A percentile compares a stretch with the other conserved stretches of the same genome.
Evolutionary conservation across 2,797 vertebrate genomes (phyloP).

Genomic region (Nyctalus aviator): DNA sequence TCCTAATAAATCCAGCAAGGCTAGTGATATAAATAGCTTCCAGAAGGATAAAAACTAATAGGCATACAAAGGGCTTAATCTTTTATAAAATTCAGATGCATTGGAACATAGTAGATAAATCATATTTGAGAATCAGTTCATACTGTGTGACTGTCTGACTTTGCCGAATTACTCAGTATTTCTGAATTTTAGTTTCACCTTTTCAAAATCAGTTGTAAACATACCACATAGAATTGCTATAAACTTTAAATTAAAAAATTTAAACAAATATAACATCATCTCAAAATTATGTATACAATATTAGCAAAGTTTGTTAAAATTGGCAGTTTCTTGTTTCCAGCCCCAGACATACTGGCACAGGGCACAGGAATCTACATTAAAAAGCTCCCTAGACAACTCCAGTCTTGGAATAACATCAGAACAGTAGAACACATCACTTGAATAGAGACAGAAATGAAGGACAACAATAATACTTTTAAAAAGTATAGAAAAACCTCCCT

Average conservation of each 20-base stretch:
- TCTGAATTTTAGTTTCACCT: neutral
- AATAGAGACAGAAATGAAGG: neutral
- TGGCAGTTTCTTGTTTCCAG: neutral
- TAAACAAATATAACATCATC: neutral
- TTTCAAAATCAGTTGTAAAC: conserved; percentile 50
- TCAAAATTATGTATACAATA: neutral
- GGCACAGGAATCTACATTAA: neutral
- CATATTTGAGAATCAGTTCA: conserved; percentile 26
- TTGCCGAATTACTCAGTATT: neutral
- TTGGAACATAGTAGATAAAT: conserved; percentile 43
- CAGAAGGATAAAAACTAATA: conserved; percentile 50
- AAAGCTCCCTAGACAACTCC: neutral
- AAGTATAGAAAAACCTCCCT: neutral
- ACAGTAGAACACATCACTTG: neutral
- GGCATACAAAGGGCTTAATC: neutral
- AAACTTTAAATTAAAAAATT: conserved; percentile 23
- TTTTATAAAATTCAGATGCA: conserved; percentile 42
- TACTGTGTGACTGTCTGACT: neutral
- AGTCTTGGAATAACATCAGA: neutral
- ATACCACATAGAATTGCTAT: neutral
- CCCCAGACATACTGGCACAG: neutral
- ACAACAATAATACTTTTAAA: neutral
- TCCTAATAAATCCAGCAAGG: conserved; percentile 11
- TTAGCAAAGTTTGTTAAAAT: conserved; percentile 34
- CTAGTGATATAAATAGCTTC: neutral